Evolutionary conservation across 2,113 vertebrate genomes (phyloP).

Genomic region (human): DNA sequence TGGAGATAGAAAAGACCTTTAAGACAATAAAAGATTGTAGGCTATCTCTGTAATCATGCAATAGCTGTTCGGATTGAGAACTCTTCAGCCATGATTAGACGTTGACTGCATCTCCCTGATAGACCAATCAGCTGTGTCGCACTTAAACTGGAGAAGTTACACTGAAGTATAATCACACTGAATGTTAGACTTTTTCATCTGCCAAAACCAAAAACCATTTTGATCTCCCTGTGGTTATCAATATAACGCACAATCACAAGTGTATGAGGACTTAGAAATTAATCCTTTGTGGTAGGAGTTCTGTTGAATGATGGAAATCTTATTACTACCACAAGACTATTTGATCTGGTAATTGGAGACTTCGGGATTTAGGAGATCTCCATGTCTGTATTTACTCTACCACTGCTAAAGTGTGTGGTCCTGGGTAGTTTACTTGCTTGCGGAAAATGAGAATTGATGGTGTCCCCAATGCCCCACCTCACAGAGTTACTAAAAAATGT

Average conservation of each 20-base stretch:
- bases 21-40: constrained; percentile 66
- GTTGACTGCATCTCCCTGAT: neutral
- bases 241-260: constrained; percentile 34
- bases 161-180: constrained; percentile 63
- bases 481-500: constrained; percentile 24
- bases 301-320: constrained; percentile 60
- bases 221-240: constrained; percentile 76
- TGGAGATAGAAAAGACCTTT: constrained; percentile 71
- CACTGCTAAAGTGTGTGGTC: neutral
- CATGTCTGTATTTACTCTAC: neutral
- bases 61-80: constrained; percentile 76
- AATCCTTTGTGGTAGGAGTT: constrained; percentile 58
- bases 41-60: constrained; percentile 76
- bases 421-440: neutral
- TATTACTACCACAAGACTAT: constrained; percentile 55
- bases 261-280: constrained; percentile 69
- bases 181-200: constrained; percentile 79
- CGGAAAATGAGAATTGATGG: constrained; percentile 14
- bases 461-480: constrained; percentile 11
- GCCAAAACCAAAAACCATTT: constrained; percentile 77
- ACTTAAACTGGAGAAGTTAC: constrained; percentile 73
- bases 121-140: constrained; percentile 70
- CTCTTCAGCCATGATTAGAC: constrained; percentile 50
- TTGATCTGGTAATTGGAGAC: neutral
- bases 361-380: neutral